Conservation (phyloP, 1,140 invertebrate species). For the Stegodyphus mimosarum region DNA sequence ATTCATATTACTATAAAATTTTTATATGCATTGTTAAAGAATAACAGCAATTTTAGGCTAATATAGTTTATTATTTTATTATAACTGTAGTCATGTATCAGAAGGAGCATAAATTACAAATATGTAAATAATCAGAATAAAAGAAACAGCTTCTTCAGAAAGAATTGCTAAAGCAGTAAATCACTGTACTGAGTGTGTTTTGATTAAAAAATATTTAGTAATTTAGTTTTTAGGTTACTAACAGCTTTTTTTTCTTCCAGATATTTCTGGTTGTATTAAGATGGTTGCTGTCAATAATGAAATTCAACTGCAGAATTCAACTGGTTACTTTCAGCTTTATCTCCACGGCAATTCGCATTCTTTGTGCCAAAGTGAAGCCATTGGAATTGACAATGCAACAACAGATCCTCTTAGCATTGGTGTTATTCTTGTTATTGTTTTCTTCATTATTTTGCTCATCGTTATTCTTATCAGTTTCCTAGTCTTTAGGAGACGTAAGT, state of each 20-base stretch:
- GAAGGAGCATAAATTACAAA: too few species aligned
- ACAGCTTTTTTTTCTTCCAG: conserved; percentile 66
- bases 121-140: too few species aligned
- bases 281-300: conserved; percentile 91
- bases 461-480: conserved; percentile 90
- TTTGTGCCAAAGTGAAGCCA: conserved; percentile 75
- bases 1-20: too few species aligned
- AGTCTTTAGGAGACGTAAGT: conserved; percentile 74
- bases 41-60: too few species aligned
- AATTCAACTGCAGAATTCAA: conserved; percentile 87
- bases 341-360: conserved; percentile 71
- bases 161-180: too few species aligned
- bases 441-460: conserved; percentile 89
- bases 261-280: conserved; percentile 88
- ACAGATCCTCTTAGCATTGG: conserved; percentile 90
- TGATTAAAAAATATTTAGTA: neutral
- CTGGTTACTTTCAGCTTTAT: conserved; percentile 79
- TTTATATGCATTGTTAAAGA: too few species aligned
- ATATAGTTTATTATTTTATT: too few species aligned
- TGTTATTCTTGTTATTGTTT: conserved; percentile 91
- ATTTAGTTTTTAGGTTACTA: neutral
- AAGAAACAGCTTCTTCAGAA: too few species aligned
- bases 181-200: neutral
- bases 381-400: conserved; percentile 73
- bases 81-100: too few species aligned